Percentiles rank a stretch among this genome's conserved stretches.
These are phyloP conservation scores for Acanthoscelides obtectus DNA, from an alignment of 2,888 invertebrate species.

Conservation along the genomic window DNA sequence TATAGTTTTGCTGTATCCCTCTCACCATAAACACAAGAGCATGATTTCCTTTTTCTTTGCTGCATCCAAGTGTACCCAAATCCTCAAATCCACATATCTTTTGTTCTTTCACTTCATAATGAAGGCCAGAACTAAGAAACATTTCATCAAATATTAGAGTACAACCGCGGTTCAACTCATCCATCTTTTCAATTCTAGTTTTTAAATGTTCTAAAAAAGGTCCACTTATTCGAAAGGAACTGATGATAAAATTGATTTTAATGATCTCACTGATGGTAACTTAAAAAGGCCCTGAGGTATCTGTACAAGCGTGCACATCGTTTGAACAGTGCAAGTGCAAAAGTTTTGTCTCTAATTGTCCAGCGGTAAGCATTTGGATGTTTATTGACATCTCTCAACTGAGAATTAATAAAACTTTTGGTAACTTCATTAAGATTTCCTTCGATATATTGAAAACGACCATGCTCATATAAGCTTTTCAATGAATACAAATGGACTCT, in stretches of 20 bases:
- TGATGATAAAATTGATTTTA: slow-evolving; percentile 17
- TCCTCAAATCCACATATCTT: too few relatives aligned
- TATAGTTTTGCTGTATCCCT: slow-evolving; percentile 5
- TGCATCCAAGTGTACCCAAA: slow-evolving; percentile 11
- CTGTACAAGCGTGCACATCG: slow-evolving; percentile 22
- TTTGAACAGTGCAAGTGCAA: slow-evolving; percentile 25
- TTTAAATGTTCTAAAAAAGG: slow-evolving; percentile 16
- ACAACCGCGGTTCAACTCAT: too few relatives aligned
- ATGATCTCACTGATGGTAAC: slow-evolving; percentile 23
- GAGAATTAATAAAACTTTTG: too few relatives aligned
- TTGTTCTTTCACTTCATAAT: too few relatives aligned
- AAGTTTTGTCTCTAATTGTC: slow-evolving; percentile 20
- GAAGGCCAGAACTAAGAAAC: too few relatives aligned
- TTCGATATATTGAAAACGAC: background rate
- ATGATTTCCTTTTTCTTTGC: slow-evolving; percentile 8
- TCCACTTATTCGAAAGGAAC: slow-evolving; percentile 21
- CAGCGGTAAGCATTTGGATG: slow-evolving; percentile 14
- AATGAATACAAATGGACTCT: background rate
- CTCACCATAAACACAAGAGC: slow-evolving; percentile 11
- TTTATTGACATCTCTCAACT: slow-evolving; percentile 16
- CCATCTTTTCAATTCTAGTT: too few relatives aligned
- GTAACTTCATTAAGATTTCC: slow-evolving; percentile 7
- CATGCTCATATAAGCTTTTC: background rate
- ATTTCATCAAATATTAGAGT: too few relatives aligned
- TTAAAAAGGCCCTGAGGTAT: slow-evolving; percentile 19